These are phyloP conservation scores for Biston betularia DNA, from an alignment of 2,888 invertebrate species.

Conservation along the genomic window DNA sequence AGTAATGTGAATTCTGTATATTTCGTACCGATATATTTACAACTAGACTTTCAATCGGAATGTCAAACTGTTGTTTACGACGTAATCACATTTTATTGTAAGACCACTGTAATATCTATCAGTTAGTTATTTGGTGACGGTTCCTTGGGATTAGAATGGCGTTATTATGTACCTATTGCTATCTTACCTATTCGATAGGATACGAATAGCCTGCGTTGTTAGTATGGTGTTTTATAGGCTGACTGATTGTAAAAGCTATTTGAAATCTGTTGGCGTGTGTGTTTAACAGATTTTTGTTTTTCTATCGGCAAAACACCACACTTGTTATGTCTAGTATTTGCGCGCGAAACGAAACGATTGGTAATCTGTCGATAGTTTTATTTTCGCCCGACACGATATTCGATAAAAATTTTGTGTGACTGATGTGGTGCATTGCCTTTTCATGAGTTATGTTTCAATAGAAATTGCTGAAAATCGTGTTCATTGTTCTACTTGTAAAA, in stretches of 20 bases:
- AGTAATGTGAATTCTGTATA: neutral
- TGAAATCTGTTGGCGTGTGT: too few species aligned
- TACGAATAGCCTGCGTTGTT: neutral
- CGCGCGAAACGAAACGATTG: too few species aligned
- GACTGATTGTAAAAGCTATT: too few species aligned
- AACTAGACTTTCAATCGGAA: neutral
- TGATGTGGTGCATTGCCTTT: neutral
- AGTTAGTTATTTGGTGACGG: neutral
- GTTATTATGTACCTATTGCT: neutral
- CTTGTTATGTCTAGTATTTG: neutral
- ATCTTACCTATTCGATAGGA: neutral
- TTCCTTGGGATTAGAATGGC: neutral
- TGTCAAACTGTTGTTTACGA: neutral
- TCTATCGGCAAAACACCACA: too few species aligned
- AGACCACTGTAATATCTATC: neutral
- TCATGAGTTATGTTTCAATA: constrained; percentile 31
- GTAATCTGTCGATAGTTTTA: neutral
- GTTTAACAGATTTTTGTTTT: too few species aligned
- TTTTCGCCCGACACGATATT: neutral
- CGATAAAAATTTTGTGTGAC: neutral
- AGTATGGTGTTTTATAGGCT: too few species aligned
- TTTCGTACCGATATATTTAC: too few species aligned
- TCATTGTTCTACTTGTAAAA: constrained; percentile 59
- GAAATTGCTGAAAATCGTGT: constrained; percentile 23
- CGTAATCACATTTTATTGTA: neutral